Evolutionary conservation across 2,888 invertebrate genomes (phyloP).

Genomic region (Fragum whitleyi): DNA sequence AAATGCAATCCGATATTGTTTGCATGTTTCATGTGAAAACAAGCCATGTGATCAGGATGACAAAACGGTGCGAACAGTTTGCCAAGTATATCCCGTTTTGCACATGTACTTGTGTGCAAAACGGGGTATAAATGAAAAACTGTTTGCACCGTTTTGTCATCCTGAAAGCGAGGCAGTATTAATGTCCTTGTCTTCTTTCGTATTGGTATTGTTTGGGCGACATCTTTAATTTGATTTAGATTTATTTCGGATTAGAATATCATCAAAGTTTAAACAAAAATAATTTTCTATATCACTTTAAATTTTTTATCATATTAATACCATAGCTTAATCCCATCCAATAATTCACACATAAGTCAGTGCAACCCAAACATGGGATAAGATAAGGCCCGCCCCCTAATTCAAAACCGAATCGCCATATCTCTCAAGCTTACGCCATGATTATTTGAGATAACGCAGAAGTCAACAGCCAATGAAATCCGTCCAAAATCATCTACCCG

Average conservation of each 20-base stretch:
- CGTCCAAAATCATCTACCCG: conserved; percentile 33
- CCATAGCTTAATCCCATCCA: conserved; percentile 47
- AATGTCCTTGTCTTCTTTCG: conserved; percentile 28
- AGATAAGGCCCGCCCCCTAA: conserved; percentile 56
- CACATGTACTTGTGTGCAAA: no score
- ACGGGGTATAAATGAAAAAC: no score
- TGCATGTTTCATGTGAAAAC: no score
- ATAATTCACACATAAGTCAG: conserved; percentile 52
- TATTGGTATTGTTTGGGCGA: neutral
- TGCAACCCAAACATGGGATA: conserved; percentile 64
- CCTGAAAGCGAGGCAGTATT: no score
- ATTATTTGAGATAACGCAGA: conserved; percentile 43
- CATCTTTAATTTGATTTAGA: conserved; percentile 9
- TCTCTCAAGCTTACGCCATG: conserved; percentile 18
- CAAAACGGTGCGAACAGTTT: no score
- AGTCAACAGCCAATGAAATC: conserved; percentile 48
- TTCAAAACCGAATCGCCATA: conserved; percentile 46
- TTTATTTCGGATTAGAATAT: conserved; percentile 45
- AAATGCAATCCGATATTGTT: no score
- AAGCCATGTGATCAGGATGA: no score
- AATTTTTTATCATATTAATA: conserved; percentile 55
- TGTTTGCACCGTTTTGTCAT: no score
- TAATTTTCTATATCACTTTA: conserved; percentile 50
- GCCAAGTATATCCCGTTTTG: no score
- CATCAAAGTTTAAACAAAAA: conserved; percentile 53